Evolutionary conservation across 2,113 vertebrate species (phyloP).

Genomic region (Sinocyclocheilus anophthalmus): DNA sequence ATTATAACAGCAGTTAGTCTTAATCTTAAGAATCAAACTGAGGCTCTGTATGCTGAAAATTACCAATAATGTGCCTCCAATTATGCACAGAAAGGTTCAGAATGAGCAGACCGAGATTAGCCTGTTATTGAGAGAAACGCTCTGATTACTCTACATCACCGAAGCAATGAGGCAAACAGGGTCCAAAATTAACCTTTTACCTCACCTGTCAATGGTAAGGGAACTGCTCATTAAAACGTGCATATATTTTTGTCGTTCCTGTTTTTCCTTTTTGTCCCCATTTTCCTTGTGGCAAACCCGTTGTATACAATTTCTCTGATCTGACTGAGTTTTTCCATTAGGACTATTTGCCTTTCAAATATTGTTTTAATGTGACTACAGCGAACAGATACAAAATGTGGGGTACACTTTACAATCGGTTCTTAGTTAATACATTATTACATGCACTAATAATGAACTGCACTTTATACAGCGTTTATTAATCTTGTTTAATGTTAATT

Average conservation of each 20-base stretch:
- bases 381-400: not conserved
- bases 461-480: no score
- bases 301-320: not conserved
- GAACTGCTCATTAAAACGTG: not conserved
- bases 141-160: not conserved
- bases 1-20: slow-evolving; percentile 21
- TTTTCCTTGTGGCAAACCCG: not conserved
- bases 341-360: not conserved
- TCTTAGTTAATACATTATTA: no score
- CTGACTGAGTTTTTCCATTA: not conserved
- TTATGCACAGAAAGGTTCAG: slow-evolving; percentile 19
- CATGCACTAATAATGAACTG: no score
- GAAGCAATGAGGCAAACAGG: not conserved
- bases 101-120: not conserved
- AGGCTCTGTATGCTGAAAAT: slow-evolving; percentile 10
- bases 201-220: not conserved
- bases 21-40: not conserved
- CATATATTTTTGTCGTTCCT: not conserved
- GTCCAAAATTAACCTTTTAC: slow-evolving; percentile 21
- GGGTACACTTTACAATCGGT: no score
- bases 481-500: no score
- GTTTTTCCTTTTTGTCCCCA: not conserved
- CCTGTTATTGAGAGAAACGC: not conserved
- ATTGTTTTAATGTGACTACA: not conserved
- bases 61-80: slow-evolving; percentile 17